Percentiles rank a stretch among this genome's conserved stretches.
Evolutionary conservation across 1,140 invertebrate species (phyloP).

Genomic region (Triops longicaudatus): DNA sequence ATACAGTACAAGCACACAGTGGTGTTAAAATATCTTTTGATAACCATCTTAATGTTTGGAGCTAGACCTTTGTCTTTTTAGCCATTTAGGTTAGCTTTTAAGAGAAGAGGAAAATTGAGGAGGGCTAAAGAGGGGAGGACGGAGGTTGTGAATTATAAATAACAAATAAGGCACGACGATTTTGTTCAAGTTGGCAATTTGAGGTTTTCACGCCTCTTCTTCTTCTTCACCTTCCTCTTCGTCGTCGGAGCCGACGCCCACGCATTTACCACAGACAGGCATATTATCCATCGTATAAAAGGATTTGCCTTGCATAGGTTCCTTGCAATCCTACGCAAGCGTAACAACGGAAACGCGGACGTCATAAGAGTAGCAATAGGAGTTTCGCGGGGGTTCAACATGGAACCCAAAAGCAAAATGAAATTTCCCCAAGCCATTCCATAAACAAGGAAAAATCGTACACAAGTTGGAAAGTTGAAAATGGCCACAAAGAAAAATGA

Average conservation of each 20-base stretch:
- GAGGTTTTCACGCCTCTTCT: conserved; percentile 42
- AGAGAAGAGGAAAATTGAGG: background rate
- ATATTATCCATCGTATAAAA: conserved; percentile 92
- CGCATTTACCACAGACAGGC: conserved; percentile 66
- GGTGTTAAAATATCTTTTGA: background rate
- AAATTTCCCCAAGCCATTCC: background rate
- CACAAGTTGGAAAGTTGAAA: conserved; percentile 10
- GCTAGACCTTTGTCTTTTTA: background rate
- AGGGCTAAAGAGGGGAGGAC: conserved; percentile 26
- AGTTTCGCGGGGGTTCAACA: no score
- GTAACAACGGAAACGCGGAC: background rate
- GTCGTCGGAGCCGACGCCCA: conserved; percentile 52
- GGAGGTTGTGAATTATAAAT: conserved; percentile 24
- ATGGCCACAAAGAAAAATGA: conserved; percentile 5
- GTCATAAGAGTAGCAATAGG: no score
- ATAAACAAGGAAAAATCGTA: conserved; percentile 14
- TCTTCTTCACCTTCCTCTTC: conserved; percentile 50
- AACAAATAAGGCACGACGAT: conserved; percentile 2
- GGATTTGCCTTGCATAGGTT: conserved; percentile 79
- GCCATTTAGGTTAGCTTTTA: background rate
- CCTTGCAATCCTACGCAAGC: conserved; percentile 77
- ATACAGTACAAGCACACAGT: background rate
- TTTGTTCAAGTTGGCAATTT: background rate
- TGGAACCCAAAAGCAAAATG: no score
- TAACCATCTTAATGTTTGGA: background rate